phyloP scores from a whole-genome alignment of 2,888 invertebrate species.

The Kuschelorhynchus macadamiae region DNA sequence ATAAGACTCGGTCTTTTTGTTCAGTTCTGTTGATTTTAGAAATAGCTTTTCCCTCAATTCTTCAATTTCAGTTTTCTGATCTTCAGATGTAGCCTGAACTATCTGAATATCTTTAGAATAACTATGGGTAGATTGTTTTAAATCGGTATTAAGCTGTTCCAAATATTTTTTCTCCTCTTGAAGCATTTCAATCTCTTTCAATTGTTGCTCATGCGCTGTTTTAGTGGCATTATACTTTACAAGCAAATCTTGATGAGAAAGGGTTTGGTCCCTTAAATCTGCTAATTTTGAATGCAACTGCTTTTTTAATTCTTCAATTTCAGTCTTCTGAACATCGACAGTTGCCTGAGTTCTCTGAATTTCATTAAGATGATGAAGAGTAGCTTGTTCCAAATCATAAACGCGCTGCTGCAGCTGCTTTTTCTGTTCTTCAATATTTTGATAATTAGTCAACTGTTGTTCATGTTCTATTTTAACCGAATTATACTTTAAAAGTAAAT shows the following conservation, averaged over 20 bases:
- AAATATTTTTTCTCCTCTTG: not conserved
- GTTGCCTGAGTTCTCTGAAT: too few relatives aligned
- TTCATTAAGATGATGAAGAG: too few relatives aligned
- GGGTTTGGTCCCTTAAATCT: not conserved
- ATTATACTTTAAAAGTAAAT: not conserved
- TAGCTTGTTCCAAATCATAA: too few relatives aligned
- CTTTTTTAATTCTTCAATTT: constrained; percentile 1
- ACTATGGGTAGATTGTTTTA: not conserved
- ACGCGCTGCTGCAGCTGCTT: too few relatives aligned
- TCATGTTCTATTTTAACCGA: too few relatives aligned
- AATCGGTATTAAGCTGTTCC: not conserved
- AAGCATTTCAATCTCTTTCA: not conserved
- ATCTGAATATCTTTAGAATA: not conserved
- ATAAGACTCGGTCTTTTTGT: not conserved
- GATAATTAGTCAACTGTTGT: too few relatives aligned
- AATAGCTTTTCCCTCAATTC: not conserved
- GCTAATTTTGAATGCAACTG: not conserved
- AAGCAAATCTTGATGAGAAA: not conserved
- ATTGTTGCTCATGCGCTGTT: not conserved
- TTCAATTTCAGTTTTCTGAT: not conserved
- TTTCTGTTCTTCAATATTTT: too few relatives aligned
- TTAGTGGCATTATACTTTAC: not conserved
- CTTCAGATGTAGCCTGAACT: not conserved
- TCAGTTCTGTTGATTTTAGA: not conserved
- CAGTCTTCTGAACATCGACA: not conserved